phyloP scores from a whole-genome alignment of 2,113 vertebrate genomes.

The Pachyramphus minor region DNA sequence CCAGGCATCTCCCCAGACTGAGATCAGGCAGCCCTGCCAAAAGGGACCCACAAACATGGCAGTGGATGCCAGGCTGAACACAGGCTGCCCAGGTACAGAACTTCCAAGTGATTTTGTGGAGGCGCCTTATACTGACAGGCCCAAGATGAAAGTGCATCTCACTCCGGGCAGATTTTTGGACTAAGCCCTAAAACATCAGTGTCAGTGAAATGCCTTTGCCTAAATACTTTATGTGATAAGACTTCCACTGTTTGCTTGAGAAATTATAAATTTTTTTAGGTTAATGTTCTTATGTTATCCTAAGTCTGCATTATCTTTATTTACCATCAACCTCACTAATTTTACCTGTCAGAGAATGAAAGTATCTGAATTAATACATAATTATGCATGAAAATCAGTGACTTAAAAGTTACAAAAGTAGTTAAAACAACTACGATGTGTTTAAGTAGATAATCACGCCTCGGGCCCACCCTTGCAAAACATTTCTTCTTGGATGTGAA shows the following conservation, averaged over 20 bases:
- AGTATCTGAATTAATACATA: not conserved
- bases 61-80: not conserved
- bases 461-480: constrained; percentile 20
- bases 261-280: not conserved
- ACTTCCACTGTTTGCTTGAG: not conserved
- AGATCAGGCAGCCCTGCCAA: not conserved
- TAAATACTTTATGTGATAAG: not conserved
- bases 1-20: not conserved
- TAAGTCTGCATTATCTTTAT: not conserved
- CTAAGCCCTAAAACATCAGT: not conserved
- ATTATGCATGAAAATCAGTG: not conserved
- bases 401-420: not conserved
- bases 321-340: not conserved
- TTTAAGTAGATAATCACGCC: not conserved
- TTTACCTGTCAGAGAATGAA: constrained; percentile 26
- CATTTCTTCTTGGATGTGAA: not conserved
- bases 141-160: not conserved
- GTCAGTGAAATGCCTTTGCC: not conserved
- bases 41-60: not conserved
- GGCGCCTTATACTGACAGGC: not conserved
- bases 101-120: not conserved
- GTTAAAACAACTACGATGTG: not conserved
- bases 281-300: not conserved
- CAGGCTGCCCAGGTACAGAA: fast-evolving
- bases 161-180: not conserved